A percentile compares a stretch with the other conserved stretches of the same genome.
Evolutionary conservation across 2,888 invertebrate species (phyloP).

Genomic region (Encarsia formosa): DNA sequence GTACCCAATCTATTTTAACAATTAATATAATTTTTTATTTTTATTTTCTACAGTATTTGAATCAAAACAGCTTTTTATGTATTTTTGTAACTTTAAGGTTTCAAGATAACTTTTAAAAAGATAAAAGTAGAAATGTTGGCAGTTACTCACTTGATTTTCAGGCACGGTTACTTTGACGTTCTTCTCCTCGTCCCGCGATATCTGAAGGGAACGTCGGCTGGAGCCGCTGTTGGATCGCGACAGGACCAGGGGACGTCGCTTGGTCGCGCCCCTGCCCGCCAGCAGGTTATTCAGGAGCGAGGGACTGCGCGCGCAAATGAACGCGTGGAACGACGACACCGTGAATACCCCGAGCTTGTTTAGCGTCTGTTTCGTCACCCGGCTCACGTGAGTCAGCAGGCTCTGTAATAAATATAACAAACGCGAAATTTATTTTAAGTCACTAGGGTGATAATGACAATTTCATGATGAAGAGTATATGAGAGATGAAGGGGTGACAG

Average conservation of each 20-base stretch:
- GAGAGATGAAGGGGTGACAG: too few relatives aligned
- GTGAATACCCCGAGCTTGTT: conserved; percentile 96
- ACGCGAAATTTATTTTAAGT: too few relatives aligned
- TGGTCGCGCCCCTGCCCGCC: conserved; percentile 86
- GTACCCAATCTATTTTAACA: too few relatives aligned
- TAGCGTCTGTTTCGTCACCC: conserved; percentile 89
- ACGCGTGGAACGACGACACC: conserved; percentile 96
- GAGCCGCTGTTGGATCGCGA: conserved; percentile 87
- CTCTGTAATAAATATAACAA: conserved; percentile 63
- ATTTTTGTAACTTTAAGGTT: too few relatives aligned
- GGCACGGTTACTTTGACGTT: conserved; percentile 86
- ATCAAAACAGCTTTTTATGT: too few relatives aligned
- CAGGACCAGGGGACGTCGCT: conserved; percentile 82
- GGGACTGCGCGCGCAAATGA: conserved; percentile 93
- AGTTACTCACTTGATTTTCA: conserved; percentile 63
- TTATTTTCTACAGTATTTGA: too few relatives aligned
- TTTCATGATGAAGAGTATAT: too few relatives aligned
- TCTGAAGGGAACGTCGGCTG: conserved; percentile 82
- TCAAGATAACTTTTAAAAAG: too few relatives aligned
- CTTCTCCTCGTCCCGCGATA: conserved; percentile 83
- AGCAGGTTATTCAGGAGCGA: conserved; percentile 86
- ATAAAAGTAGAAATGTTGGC: too few relatives aligned
- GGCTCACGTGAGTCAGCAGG: conserved; percentile 89
- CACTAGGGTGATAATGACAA: too few relatives aligned
- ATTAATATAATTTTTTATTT: too few relatives aligned